Base-by-base conservation (phyloP, 2,113 vertebrate species). In the Bucco capensis region DNA sequence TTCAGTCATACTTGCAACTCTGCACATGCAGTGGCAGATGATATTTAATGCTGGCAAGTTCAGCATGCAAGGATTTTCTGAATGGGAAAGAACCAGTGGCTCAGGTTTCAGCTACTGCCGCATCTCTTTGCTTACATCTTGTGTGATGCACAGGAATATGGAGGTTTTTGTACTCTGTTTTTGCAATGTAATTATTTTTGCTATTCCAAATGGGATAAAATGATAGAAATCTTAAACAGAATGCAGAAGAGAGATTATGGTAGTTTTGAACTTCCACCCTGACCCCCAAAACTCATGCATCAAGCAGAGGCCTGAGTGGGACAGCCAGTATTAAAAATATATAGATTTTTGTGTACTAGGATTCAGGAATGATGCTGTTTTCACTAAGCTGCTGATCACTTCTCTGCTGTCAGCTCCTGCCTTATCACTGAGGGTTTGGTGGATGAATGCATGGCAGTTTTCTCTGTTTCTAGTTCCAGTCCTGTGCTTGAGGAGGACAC, bases 101-200 rank as follows among this genome's bases (percentile, higher is more conserved):
- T 66, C n/a, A 12, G 18, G 7, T 47, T 87, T 66, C 71, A 73
- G 37, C 5, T 83, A 42, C 30, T 87, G 28, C 8, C 19, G 23
- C 17, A 22, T 1, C 46, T 74, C 53, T 76, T 77, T 81, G 42
- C 30, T 75, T 64, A 67, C 14, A 21, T 87, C 6, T 17, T 11
- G 30, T 25, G 25, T 0, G 8, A 5, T 66, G 5, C 61, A 58
- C 12, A 51, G 53, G n/a, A 56, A 24, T 4, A 40, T 10, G 6
- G 4, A 1, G 24, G 14, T 2, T 0, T 19, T 42, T 54, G 47
- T 7, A 25, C 12, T 37, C 0, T 31, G 10, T 57, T 70, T 84
- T 38, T 81, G 8, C 31, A 40, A 4, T 33, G 10, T 10, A 57
- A 70, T 66, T 74, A 8, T 62, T 51, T 92, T 81, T 86, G 31